These are phyloP conservation scores for Lucinisca nassula DNA, from an alignment of 2,888 invertebrate genomes.

Conservation along the genomic window DNA sequence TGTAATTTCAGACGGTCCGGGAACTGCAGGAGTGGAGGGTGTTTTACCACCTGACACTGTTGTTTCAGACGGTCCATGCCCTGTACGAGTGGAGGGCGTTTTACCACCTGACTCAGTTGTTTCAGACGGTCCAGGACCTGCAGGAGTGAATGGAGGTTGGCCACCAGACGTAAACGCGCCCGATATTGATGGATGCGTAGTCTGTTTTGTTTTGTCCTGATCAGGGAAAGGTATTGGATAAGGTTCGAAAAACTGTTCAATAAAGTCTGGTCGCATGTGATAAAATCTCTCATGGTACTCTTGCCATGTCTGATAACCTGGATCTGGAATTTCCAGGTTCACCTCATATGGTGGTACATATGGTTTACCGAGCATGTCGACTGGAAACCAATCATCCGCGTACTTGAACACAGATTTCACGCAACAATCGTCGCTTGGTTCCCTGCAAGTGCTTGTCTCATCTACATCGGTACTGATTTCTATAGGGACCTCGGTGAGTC, in stretches of 20 bases:
- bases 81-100: no score
- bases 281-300: neutral
- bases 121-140: no score
- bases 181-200: no score
- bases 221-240: neutral
- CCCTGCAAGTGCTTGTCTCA: neutral
- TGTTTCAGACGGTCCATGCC: no score
- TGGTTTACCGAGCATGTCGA: neutral
- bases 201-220: no score
- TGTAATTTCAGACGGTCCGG: no score
- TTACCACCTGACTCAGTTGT: no score
- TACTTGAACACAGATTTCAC: neutral
- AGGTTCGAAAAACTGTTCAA: neutral
- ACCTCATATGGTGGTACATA: neutral
- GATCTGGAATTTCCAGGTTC: neutral
- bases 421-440: neutral
- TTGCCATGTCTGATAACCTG: neutral
- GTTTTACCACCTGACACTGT: no score
- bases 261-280: neutral
- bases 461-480: neutral
- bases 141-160: no score
- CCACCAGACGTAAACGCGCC: no score
- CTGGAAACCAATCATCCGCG: neutral
- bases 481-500: no score
- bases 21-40: no score